phyloP scores from a whole-genome alignment of 2,113 vertebrate genomes.

The Euleptes europaea region DNA sequence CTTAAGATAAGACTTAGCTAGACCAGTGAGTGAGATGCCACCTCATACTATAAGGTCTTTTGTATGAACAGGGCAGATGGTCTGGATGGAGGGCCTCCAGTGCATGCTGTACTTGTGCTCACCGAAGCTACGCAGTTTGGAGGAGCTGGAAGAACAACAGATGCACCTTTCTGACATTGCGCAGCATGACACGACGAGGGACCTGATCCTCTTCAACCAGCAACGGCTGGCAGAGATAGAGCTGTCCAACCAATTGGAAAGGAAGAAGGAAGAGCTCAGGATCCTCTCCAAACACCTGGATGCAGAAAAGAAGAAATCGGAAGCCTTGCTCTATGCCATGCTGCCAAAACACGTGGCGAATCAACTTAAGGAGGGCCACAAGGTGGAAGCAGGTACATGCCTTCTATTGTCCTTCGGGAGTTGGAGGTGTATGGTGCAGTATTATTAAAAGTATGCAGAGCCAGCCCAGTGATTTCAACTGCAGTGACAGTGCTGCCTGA shows the following conservation, averaged over 20 bases:
- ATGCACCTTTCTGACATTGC: constrained; percentile 75
- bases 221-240: constrained; percentile 74
- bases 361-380: constrained; percentile 79
- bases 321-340: constrained; percentile 79
- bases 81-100: constrained; percentile 71
- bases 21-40: not conserved
- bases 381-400: constrained; percentile 72
- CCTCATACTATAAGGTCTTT: not conserved
- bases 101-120: constrained; percentile 74
- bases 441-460: not conserved
- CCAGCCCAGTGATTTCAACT: not conserved
- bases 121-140: constrained; percentile 71
- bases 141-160: constrained; percentile 69
- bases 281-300: constrained; percentile 77
- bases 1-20: not conserved
- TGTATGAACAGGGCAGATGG: constrained; percentile 69
- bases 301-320: constrained; percentile 79
- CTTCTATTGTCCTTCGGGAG: not conserved
- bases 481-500: too few species aligned
- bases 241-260: constrained; percentile 78
- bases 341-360: constrained; percentile 78
- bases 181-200: constrained; percentile 68
- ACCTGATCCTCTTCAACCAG: constrained; percentile 78
- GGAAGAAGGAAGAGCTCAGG: constrained; percentile 76
- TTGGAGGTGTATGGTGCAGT: not conserved